Evolutionary conservation across 2,797 vertebrate species (phyloP).

Genomic region (Alfaro cultratus): DNA sequence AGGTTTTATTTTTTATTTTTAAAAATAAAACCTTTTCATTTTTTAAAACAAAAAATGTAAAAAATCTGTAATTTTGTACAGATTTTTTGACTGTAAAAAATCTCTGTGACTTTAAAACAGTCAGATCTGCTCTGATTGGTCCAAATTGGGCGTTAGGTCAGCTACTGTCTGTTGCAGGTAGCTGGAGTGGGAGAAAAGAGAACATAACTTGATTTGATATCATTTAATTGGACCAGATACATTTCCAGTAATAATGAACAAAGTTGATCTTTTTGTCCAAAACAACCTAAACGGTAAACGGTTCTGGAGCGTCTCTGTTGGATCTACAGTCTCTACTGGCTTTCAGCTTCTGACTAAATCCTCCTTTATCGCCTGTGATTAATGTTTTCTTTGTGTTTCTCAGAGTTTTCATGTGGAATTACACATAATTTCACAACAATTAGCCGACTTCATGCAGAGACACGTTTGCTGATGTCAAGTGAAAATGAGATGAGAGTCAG

Average conservation of each 20-base stretch:
- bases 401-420: background rate
- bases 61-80: no score
- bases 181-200: background rate
- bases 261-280: background rate
- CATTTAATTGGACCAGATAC: background rate
- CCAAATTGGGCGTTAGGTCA: background rate
- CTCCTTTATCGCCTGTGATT: background rate
- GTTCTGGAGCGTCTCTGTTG: background rate
- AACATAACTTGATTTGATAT: background rate
- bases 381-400: background rate
- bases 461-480: constrained; percentile 7
- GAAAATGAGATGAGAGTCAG: constrained; percentile 4
- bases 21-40: no score
- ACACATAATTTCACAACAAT: constrained; percentile 2
- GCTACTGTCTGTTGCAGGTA: background rate
- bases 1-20: no score
- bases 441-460: background rate
- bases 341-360: no score
- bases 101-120: background rate
- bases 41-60: no score
- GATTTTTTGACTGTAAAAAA: background rate
- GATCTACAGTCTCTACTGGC: background rate
- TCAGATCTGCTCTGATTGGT: background rate
- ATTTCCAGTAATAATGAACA: background rate
- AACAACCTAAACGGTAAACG: background rate